Percentiles rank a stretch among this genome's conserved stretches.
phyloP scores from a whole-genome alignment of 2,797 vertebrate genomes.

The Sorex maritimensis region DNA sequence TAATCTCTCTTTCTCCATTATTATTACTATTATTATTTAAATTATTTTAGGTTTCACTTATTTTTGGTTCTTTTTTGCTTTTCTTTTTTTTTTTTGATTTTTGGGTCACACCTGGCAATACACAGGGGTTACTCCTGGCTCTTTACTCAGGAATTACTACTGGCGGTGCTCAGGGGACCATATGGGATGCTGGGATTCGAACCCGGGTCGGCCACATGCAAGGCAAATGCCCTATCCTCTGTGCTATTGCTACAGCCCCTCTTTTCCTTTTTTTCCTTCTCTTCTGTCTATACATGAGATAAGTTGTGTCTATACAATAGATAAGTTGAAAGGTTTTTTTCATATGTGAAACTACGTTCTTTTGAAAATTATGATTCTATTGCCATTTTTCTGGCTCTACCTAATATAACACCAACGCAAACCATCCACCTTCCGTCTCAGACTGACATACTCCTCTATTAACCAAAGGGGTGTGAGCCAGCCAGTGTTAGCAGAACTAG shows the following conservation, averaged over 20 bases:
- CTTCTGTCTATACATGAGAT: background rate
- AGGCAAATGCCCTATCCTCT: too few relatives aligned
- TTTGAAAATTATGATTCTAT: background rate
- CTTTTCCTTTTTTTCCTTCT: background rate
- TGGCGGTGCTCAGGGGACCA: too few relatives aligned
- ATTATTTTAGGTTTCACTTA: background rate
- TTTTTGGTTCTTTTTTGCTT: too few relatives aligned
- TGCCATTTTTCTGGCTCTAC: slow-evolving; percentile 23
- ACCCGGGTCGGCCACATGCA: too few relatives aligned
- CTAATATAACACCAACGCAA: slow-evolving; percentile 2
- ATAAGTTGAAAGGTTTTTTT: too few relatives aligned
- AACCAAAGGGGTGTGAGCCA: background rate
- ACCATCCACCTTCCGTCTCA: background rate
- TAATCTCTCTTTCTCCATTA: too few relatives aligned
- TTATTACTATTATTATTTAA: too few relatives aligned
- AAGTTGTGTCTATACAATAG: background rate
- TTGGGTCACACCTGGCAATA: too few relatives aligned
- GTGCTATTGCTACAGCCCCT: background rate
- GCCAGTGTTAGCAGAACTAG: background rate
- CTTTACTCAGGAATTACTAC: too few relatives aligned
- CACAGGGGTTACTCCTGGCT: too few relatives aligned
- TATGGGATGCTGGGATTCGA: too few relatives aligned
- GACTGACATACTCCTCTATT: background rate
- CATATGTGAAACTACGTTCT: background rate
- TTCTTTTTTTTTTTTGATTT: too few relatives aligned